Evolutionary conservation across 2,113 vertebrate species (phyloP).

Genomic region (Picathartes gymnocephalus): DNA sequence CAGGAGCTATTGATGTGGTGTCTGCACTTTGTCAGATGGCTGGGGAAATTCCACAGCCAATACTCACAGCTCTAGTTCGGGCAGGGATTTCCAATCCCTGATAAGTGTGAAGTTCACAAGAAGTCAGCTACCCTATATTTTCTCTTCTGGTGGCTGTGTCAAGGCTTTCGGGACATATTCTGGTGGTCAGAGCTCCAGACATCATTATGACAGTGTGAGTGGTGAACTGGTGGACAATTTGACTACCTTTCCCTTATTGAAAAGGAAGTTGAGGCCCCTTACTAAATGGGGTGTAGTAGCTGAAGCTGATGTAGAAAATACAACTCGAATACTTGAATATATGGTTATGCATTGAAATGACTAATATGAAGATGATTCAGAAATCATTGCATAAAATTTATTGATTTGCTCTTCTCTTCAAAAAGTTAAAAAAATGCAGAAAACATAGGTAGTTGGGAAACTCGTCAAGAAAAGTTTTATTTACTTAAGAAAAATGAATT

Average conservation of each 20-base stretch:
- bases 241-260: neutral
- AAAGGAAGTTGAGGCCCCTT: neutral
- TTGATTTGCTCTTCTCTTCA: neutral
- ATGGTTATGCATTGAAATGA: neutral
- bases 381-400: neutral
- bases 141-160: neutral
- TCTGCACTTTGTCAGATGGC: conserved; percentile 43
- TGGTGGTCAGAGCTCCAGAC: neutral
- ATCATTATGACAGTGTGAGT: neutral
- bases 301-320: neutral
- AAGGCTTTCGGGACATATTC: neutral
- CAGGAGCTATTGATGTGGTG: conserved; percentile 5
- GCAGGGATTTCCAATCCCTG: conserved; percentile 14
- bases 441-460: neutral
- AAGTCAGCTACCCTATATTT: neutral
- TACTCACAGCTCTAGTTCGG: neutral
- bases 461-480: neutral
- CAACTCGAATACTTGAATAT: neutral
- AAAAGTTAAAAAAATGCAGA: neutral
- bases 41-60: neutral
- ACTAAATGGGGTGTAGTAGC: neutral
- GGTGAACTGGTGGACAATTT: neutral
- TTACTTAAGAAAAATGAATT: neutral
- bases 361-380: neutral
- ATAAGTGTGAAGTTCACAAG: neutral